Evolutionary conservation across 2,113 vertebrate genomes (phyloP), one percentile per base, ranked within the genome.

Genomic region (Drymodes brunneopygia): DNA sequence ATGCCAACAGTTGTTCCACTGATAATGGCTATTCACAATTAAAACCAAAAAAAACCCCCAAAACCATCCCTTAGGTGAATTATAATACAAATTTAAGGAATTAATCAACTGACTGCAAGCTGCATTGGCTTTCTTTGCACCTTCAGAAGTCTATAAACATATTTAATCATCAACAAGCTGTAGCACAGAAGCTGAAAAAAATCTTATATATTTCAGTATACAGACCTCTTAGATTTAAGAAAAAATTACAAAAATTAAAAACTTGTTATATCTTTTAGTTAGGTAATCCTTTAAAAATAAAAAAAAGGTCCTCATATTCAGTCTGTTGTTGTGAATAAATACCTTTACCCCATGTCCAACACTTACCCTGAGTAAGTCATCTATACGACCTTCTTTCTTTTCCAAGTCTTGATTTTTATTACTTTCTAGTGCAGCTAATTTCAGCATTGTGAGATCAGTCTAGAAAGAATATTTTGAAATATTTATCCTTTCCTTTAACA

Each of bases 381-480:
- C 99, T 98, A 99, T 99, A 96, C 99, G 98, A 91, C 99, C 99
- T 98, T 99, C 99, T 96, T 99, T 99, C 98, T 99, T 99, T 98
- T 99, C 99, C 98, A 99, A 98, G 98, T 99, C 99, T 95, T 99
- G 98, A 97, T 99, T 99, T 98, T 99, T 99, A 97, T 99, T 99
- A 98, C 98, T 99, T 99, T 99, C 99, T 98, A 99, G 98, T 97
- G 99, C 98, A 98, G 99, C 99, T 98, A 99, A 97, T 98, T 99
- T 99, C 97, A 99, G 97, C 98, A 99, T 99, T 91, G 99, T 99
- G 93, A 99, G 98, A 97, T 99, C 99, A 97, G 99, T 99, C 99
- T 99, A 94, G 78, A 98, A 90, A 97, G 85, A 97, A 88, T 19
- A 85, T 87, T 81, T 90, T 70, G 15, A 89, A 77, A 87, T 58